Evolutionary conservation across 1,140 invertebrate species (phyloP).

Genomic region (Archivesica marissinica): DNA sequence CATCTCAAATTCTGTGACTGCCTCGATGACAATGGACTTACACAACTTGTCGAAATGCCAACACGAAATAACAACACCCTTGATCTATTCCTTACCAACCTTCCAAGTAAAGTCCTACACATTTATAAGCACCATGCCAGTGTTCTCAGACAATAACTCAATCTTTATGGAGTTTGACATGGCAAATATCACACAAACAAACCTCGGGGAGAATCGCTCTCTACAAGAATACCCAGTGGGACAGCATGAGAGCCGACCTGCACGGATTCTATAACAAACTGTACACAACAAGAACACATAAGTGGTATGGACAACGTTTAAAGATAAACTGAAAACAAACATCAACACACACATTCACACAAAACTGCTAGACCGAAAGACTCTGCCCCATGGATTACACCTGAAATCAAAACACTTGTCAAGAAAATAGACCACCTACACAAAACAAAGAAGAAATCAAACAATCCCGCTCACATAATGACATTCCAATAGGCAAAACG

Average conservation of each 20-base stretch:
- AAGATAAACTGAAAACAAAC: too few relatives aligned
- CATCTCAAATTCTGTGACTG: constrained; percentile 53
- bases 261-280: too few relatives aligned
- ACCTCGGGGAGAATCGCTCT: constrained; percentile 35
- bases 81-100: constrained; percentile 15
- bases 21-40: constrained; percentile 42
- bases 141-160: constrained; percentile 7
- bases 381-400: background rate
- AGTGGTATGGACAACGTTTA: too few relatives aligned
- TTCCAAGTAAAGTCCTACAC: background rate
- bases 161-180: constrained; percentile 37
- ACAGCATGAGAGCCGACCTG: too few relatives aligned
- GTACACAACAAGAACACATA: too few relatives aligned
- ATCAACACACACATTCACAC: too few relatives aligned
- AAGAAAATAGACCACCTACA: background rate
- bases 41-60: constrained; percentile 43
- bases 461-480: background rate
- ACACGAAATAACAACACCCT: constrained; percentile 50
- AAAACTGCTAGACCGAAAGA: constrained; percentile 11
- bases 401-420: constrained; percentile 23
- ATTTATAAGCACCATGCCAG: background rate
- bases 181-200: background rate
- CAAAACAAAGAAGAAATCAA: background rate
- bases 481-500: background rate
- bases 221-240: constrained; percentile 60